Evolutionary conservation across 2,113 vertebrate species (phyloP).

Genomic region (Shinisaurus crocodilurus): DNA sequence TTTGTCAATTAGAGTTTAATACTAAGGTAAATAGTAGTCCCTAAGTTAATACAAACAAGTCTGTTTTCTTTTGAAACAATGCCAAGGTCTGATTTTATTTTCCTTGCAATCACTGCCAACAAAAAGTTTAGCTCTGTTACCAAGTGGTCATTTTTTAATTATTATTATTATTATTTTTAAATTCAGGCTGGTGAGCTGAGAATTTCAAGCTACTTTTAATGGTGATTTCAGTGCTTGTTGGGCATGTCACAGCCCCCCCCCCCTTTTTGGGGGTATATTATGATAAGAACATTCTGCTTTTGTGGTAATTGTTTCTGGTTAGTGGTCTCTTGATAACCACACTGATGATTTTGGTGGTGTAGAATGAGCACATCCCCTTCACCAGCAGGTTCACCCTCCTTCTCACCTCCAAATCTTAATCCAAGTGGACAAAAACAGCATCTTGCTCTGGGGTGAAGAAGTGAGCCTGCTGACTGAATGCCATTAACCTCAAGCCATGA

Average conservation of each 20-base stretch:
- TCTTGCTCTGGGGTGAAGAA: slow-evolving; percentile 63
- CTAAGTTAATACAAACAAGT: slow-evolving; percentile 68
- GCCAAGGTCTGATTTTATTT: slow-evolving; percentile 62
- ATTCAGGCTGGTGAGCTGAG: slow-evolving; percentile 65
- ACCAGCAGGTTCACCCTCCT: slow-evolving; percentile 71
- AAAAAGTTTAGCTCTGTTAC: slow-evolving; percentile 57
- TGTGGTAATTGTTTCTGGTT: slow-evolving; percentile 67
- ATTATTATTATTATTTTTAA: slow-evolving; percentile 54
- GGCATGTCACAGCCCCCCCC: slow-evolving; percentile 59
- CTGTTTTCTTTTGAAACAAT: slow-evolving; percentile 66
- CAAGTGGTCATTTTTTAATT: slow-evolving; percentile 40
- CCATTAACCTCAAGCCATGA: slow-evolving; percentile 67
- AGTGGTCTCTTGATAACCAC: slow-evolving; percentile 49
- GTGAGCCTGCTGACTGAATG: slow-evolving; percentile 62
- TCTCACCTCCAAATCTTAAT: slow-evolving; percentile 67
- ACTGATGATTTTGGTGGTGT: slow-evolving; percentile 54
- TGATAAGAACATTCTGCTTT: slow-evolving; percentile 65
- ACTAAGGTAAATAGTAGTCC: slow-evolving; percentile 65
- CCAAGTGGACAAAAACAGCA: slow-evolving; percentile 44
- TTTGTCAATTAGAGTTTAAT: slow-evolving; percentile 56
- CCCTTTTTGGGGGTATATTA: slow-evolving; percentile 61
- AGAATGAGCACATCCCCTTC: slow-evolving; percentile 46
- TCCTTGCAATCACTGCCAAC: slow-evolving; percentile 60
- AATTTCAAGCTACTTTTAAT: slow-evolving; percentile 72
- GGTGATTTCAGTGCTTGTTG: slow-evolving; percentile 70